phyloP scores from a whole-genome alignment of 2,888 invertebrate species.

The Acheta domesticus region DNA sequence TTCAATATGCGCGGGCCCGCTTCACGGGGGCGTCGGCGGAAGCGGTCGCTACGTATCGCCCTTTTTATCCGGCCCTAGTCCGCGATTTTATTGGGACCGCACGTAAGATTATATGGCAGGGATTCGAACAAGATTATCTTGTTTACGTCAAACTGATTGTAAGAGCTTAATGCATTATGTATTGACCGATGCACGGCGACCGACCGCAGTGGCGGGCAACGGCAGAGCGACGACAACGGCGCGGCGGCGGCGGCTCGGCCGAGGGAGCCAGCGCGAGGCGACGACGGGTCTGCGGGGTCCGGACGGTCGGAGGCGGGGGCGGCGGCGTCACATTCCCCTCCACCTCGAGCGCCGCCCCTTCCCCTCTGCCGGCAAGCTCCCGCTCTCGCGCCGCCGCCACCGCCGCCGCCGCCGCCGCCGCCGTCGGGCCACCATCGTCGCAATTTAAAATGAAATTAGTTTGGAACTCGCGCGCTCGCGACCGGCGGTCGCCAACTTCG shows the following conservation, averaged over 20 bases:
- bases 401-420: background rate
- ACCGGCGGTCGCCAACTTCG: conserved; percentile 4
- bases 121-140: background rate
- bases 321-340: background rate
- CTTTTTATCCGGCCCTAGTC: background rate
- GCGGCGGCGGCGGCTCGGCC: background rate
- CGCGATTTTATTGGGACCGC: conserved; percentile 18
- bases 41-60: background rate
- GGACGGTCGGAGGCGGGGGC: background rate
- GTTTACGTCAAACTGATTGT: background rate
- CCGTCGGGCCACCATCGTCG: background rate
- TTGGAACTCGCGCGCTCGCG: background rate
- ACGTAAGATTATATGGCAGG: conserved; percentile 4
- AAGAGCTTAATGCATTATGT: background rate
- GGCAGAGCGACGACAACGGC: background rate
- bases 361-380: background rate
- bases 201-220: background rate
- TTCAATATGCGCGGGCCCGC: background rate
- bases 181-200: background rate
- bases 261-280: background rate
- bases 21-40: background rate
- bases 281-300: background rate
- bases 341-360: background rate
- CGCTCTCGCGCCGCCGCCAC: background rate
- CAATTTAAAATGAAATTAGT: conserved; percentile 18